Conservation (phyloP, 2,888 invertebrate genomes). For the Drosophila ustulata region DNA sequence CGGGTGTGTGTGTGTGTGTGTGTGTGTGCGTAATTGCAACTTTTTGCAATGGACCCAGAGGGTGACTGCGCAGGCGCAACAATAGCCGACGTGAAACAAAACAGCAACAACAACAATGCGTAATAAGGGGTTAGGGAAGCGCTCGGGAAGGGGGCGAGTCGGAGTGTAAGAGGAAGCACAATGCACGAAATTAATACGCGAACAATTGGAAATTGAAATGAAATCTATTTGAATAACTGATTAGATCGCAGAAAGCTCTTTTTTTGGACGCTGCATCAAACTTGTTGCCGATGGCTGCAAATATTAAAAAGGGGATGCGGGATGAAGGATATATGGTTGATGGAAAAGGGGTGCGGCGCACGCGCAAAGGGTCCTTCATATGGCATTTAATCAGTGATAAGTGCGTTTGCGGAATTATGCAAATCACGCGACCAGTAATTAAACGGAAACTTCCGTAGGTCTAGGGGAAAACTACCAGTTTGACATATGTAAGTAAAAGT, state of each 20-base stretch:
- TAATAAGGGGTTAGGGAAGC: neutral
- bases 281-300: conserved; percentile 52
- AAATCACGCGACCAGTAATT: conserved; percentile 57
- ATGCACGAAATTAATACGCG: conserved; percentile 57
- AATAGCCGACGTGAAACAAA: conserved; percentile 18
- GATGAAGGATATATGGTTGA: neutral
- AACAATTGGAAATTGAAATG: conserved; percentile 61
- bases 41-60: conserved; percentile 28
- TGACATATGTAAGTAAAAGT: neutral
- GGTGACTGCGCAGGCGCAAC: conserved; percentile 45
- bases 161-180: conserved; percentile 18
- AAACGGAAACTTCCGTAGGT: conserved; percentile 42
- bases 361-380: conserved; percentile 63
- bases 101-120: conserved; percentile 11
- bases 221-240: conserved; percentile 76
- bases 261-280: conserved; percentile 31
- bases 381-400: conserved; percentile 60
- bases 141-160: neutral
- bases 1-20: conserved; percentile 14
- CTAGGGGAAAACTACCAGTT: neutral
- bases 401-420: conserved; percentile 59
- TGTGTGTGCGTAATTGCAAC: conserved; percentile 34
- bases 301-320: neutral
- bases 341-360: conserved; percentile 40
- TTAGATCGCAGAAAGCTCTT: conserved; percentile 45